phyloP scores from a whole-genome alignment of 2,797 vertebrate species.

The Lerista edwardsae region DNA sequence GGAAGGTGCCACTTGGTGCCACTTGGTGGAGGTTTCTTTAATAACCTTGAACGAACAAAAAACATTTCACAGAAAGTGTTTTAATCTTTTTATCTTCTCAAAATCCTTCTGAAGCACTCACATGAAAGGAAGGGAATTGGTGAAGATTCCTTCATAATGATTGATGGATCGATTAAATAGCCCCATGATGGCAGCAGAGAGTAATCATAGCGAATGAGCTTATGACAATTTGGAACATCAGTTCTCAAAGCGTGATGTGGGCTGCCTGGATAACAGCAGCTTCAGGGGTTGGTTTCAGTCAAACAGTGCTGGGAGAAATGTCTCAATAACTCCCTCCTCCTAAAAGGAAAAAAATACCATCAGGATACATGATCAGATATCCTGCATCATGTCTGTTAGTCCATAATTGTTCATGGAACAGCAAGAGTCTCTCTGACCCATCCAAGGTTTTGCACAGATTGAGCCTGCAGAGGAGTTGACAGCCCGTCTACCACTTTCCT shows the following conservation, averaged over 20 bases:
- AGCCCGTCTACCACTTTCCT: no score
- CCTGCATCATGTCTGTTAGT: background rate
- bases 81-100: background rate
- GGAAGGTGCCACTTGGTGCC: no score
- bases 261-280: background rate
- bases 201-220: conserved; percentile 6
- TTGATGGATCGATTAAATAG: background rate
- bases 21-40: background rate
- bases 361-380: no score
- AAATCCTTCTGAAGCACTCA: background rate
- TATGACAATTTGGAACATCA: background rate
- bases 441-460: background rate
- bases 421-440: background rate
- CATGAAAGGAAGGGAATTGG: background rate
- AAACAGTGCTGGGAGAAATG: background rate
- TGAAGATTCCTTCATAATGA: background rate
- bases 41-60: background rate
- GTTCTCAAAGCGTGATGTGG: background rate
- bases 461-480: background rate
- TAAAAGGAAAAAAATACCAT: background rate
- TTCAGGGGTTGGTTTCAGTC: background rate
- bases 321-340: background rate
- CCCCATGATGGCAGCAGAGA: conserved; percentile 65
- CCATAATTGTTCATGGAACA: background rate
- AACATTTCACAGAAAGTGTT: background rate